phyloP scores from a whole-genome alignment of 2,888 invertebrate genomes.

The Archips crataeganus region DNA sequence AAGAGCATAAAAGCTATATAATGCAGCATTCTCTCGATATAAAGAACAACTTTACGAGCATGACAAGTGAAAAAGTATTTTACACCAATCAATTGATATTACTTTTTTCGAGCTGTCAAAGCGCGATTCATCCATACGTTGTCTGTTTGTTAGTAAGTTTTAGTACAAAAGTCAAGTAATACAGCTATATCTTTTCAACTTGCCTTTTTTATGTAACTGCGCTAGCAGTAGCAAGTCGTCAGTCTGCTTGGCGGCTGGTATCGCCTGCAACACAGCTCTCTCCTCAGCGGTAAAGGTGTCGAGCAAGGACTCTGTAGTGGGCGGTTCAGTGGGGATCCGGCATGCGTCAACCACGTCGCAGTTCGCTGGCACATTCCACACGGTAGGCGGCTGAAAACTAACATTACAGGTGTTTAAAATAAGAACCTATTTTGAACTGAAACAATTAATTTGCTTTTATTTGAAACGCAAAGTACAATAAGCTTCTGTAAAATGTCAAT shows the following conservation, averaged over 20 bases:
- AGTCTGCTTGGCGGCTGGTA: constrained; percentile 90
- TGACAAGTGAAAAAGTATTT: too few relatives aligned
- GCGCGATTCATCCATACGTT: too few relatives aligned
- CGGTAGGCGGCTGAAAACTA: constrained; percentile 81
- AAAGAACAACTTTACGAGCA: too few relatives aligned
- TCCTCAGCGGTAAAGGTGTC: constrained; percentile 89
- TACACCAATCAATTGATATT: too few relatives aligned
- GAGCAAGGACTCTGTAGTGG: constrained; percentile 71
- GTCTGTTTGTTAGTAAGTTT: too few relatives aligned
- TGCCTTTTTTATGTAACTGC: constrained; percentile 86
- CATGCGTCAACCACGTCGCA: constrained; percentile 71
- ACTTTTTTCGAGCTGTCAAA: too few relatives aligned
- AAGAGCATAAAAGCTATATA: too few relatives aligned
- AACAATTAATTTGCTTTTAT: too few relatives aligned
- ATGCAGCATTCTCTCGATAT: too few relatives aligned
- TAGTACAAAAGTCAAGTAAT: neutral
- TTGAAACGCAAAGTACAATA: too few relatives aligned
- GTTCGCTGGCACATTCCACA: constrained; percentile 69
- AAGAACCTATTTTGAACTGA: neutral
- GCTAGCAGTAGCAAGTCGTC: constrained; percentile 92
- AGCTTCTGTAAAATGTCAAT: too few relatives aligned
- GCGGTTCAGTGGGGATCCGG: constrained; percentile 58
- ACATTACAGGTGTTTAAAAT: neutral
- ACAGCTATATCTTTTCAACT: neutral
- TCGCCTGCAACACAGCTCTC: constrained; percentile 87